These are phyloP conservation scores for Drosophila monieri DNA, from an alignment of 2,888 invertebrate species.

Conservation along the genomic window DNA sequence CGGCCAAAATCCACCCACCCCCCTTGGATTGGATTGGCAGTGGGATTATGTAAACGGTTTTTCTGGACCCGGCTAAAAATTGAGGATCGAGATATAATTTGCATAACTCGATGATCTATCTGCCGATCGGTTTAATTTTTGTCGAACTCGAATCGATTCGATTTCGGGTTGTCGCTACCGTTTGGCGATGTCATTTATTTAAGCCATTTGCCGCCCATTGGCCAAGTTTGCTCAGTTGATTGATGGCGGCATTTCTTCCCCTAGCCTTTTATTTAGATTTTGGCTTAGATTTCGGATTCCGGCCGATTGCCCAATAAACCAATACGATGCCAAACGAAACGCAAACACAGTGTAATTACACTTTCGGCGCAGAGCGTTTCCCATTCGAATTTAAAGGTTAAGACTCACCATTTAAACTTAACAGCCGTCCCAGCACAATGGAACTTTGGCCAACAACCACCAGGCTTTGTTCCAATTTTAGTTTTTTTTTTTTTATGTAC, in stretches of 20 bases:
- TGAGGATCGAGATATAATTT: slow-evolving; percentile 44
- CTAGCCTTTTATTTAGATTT: slow-evolving; percentile 25
- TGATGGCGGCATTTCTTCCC: slow-evolving; percentile 63
- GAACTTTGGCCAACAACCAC: slow-evolving; percentile 26
- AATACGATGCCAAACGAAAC: slow-evolving; percentile 3
- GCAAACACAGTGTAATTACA: slow-evolving; percentile 33
- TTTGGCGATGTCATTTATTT: slow-evolving; percentile 60
- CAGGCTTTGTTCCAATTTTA: slow-evolving; percentile 68
- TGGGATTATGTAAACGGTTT: slow-evolving; percentile 12
- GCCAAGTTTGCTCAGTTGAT: slow-evolving; percentile 34
- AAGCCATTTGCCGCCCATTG: slow-evolving; percentile 15
- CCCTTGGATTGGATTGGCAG: neutral
- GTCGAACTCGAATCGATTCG: neutral
- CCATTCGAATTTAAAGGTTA: slow-evolving; percentile 71
- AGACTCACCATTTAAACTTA: slow-evolving; percentile 69
- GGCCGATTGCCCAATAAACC: slow-evolving; percentile 18
- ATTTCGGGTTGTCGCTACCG: slow-evolving; percentile 62
- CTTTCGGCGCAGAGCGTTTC: slow-evolving; percentile 24
- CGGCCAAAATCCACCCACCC: neutral
- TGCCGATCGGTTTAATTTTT: slow-evolving; percentile 23
- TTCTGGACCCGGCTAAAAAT: slow-evolving; percentile 1
- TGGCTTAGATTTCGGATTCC: slow-evolving; percentile 41
- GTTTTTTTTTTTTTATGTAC: slow-evolving; percentile 21
- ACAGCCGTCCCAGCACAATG: slow-evolving; percentile 57
- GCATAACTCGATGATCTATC: slow-evolving; percentile 42